Evolutionary conservation across 2,113 vertebrate species (phyloP), one percentile per base, ranked within the genome.

Genomic region (Gobio gobio): DNA sequence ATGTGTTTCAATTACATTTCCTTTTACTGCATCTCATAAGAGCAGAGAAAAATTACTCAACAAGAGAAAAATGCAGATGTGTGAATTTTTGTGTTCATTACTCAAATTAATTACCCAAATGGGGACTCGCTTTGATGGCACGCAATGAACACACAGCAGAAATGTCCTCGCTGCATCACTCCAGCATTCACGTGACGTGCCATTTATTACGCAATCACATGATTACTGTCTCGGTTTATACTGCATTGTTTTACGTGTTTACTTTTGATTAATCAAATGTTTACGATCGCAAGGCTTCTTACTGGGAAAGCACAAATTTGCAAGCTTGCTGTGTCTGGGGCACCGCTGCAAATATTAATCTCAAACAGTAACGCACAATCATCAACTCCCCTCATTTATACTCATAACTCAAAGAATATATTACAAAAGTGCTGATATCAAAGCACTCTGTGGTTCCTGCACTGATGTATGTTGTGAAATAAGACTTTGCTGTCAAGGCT

Each of bases 91-190:
- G 63, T 24, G 63, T 86, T 83, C 86, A 85, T 89, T 85, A 85
- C 84, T 89, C 83, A 85, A 79, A 85, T 89, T 74, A 89, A 87
- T 89, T 85, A 86, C 78, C 51, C 43, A 84, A 86, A 86, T 84
- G 82, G 78, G 43, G 79, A 82, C 85, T 88, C 59, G 20, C 29
- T 75, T 82, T 84, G 78, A 88, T 88, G 64, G 83, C 49, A 82
- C 49, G 36, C 59, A 54, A 54, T 59, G 51, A 88, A 86, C 61
- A 56, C 24, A 24, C 83, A 84, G 76, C 68, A 78, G 24, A 82
- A 88, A 86, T 47, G 10, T 72, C 72, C 43, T 49, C 24, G 10
- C 18, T 70, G 77, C 72, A 82, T 84, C 66, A 43, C 70, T 59
- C 22, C 51, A 66, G 59, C 54, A 36, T 84, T 80, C 66, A 20